A percentile compares a stretch with the other conserved stretches of the same genome.
phyloP scores from a whole-genome alignment of 1,140 invertebrate species.

The Rhopalosiphum padi region DNA sequence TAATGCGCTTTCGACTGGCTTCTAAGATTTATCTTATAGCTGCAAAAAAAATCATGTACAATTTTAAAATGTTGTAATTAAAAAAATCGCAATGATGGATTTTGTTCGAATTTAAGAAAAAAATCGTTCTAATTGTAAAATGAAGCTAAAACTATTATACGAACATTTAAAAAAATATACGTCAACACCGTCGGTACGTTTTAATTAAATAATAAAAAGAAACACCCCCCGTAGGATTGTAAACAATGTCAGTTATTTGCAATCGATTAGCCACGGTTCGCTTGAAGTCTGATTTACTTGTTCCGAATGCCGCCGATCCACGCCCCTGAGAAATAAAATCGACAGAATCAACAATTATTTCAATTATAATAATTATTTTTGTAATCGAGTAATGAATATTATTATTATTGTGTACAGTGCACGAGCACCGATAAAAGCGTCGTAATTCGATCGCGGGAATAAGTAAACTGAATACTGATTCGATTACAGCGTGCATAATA shows the following conservation, averaged over 20 bases:
- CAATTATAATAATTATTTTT: background rate
- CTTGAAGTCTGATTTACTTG: background rate
- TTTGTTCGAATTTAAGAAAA: background rate
- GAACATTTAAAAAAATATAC: background rate
- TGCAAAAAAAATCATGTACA: background rate
- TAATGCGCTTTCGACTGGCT: background rate
- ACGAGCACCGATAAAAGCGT: background rate
- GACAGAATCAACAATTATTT: background rate
- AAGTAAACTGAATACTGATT: background rate
- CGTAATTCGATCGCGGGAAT: slow-evolving; percentile 6
- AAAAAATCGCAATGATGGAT: background rate
- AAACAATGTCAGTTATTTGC: background rate
- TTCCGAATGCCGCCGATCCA: background rate
- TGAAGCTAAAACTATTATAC: background rate
- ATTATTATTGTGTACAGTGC: background rate
- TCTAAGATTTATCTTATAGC: background rate
- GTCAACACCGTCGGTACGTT: background rate
- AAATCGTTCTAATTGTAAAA: background rate
- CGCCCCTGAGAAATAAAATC: background rate
- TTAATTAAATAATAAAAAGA: background rate
- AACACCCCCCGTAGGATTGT: background rate
- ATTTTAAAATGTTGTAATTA: background rate
- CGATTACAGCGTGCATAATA: background rate
- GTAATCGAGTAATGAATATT: background rate
- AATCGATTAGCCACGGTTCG: background rate